Evolutionary conservation across 2,888 invertebrate species (phyloP), one percentile per base, ranked within the genome.

Genomic region (Seira sanloemensis): DNA sequence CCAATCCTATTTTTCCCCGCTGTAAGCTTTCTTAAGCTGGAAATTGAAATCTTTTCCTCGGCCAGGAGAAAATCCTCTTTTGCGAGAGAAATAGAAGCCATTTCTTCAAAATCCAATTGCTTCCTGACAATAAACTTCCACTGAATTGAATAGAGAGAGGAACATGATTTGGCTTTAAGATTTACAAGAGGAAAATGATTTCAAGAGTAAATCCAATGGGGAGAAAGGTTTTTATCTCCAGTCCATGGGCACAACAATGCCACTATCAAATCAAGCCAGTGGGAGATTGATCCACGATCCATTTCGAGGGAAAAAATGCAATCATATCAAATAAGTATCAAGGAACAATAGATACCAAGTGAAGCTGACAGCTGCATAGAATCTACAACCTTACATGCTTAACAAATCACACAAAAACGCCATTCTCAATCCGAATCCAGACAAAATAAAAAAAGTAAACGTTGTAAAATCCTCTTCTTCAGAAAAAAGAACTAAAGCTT

Each of bases 311-410:
- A 18, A 62, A 79, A 78, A 80, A 81, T 74, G 81, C 81, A 81
- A 75, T 75, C 75, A 81, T 75, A 75, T 82, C 65, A 66, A 76
- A 69, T 69, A n/a, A 37, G 75, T 18, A 75, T 9, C 1, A 66
- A 72, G 66, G 76, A 77, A 83, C 78, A 83, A 83, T 83, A 68
- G 67, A 73, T 83, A 68, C 83, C 83, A 77, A 83, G 83, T 83
- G 83, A 83, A 83, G 54, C 73, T 83, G 83, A 77, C 83, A 83
- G 83, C 83, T 83, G 83, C 83, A 73, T 73, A 76, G 26, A 26
- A n/a, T 24, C 54, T 65, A 54, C 24, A n/a, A n/a, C n/a, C n/a
- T n/a, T n/a, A n/a, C n/a, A n/a, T n/a, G n/a, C n/a, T 74, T 65
- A n/a, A 24, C 25, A 27, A 12, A 65, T 24, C 18, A 27, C 27